These are phyloP conservation scores for Clarias macrocephalus DNA, from an alignment of 2,113 vertebrate species.

Conservation along the genomic window DNA sequence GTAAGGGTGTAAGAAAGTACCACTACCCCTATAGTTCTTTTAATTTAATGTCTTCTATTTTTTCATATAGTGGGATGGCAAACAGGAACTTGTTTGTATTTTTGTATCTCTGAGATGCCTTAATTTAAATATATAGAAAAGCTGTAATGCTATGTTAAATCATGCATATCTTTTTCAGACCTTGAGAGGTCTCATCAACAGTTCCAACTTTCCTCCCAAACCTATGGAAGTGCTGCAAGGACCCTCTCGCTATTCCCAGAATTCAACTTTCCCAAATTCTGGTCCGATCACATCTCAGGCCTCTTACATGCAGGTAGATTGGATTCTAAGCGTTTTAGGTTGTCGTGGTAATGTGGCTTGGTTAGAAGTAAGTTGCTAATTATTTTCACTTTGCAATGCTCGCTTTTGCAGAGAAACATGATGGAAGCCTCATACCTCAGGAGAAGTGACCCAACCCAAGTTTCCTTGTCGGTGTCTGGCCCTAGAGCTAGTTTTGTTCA, in stretches of 20 bases:
- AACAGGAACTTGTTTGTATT: not conserved
- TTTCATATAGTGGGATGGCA: not conserved
- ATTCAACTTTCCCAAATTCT: slow-evolving; percentile 50
- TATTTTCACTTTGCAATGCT: not conserved
- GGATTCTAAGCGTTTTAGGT: not conserved
- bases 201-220: slow-evolving; percentile 64
- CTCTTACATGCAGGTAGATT: slow-evolving; percentile 67
- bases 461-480: slow-evolving; percentile 63
- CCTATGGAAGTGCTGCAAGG: slow-evolving; percentile 66
- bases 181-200: slow-evolving; percentile 68
- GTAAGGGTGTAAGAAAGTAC: slow-evolving; percentile 43
- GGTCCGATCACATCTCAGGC: slow-evolving; percentile 58
- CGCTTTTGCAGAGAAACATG: slow-evolving; percentile 61
- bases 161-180: slow-evolving; percentile 49
- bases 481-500: slow-evolving; percentile 62
- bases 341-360: not conserved
- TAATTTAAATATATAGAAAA: not conserved
- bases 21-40: not conserved
- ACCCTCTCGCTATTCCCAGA: slow-evolving; percentile 64
- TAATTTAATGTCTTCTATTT: not conserved
- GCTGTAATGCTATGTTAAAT: not conserved
- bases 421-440: slow-evolving; percentile 63
- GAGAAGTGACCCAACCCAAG: slow-evolving; percentile 60
- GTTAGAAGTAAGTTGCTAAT: not conserved
- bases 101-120: not conserved